A percentile compares a stretch with the other conserved stretches of the same genome.
Evolutionary conservation across 2,797 vertebrate species (phyloP).

Genomic region (Neomorphus geoffroyi): DNA sequence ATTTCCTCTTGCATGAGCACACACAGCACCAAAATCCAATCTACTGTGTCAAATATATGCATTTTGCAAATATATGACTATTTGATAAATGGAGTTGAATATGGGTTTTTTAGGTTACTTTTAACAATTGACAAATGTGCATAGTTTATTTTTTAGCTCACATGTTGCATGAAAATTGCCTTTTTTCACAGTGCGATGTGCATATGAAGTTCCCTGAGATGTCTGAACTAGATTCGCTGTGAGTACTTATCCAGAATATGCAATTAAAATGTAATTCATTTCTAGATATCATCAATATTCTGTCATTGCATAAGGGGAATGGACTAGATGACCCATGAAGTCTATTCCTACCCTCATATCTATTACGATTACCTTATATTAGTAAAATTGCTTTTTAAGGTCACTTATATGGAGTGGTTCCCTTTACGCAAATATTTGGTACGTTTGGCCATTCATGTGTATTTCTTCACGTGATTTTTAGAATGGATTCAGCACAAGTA

Average conservation of each 20-base stretch:
- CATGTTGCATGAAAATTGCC: background rate
- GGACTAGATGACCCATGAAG: slow-evolving; percentile 56
- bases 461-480: background rate
- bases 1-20: slow-evolving; percentile 26
- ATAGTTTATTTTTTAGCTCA: slow-evolving; percentile 23
- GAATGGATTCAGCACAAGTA: background rate
- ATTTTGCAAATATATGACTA: slow-evolving; percentile 53
- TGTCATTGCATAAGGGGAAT: slow-evolving; percentile 47
- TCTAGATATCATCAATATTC: slow-evolving; percentile 39
- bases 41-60: background rate
- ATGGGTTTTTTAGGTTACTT: background rate
- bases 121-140: background rate
- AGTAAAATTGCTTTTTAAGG: slow-evolving; percentile 56
- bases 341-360: slow-evolving; percentile 47
- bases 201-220: background rate
- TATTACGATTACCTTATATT: slow-evolving; percentile 59
- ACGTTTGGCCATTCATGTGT: background rate
- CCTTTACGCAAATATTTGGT: slow-evolving; percentile 26
- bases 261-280: slow-evolving; percentile 26
- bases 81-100: slow-evolving; percentile 26
- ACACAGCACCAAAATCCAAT: background rate
- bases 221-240: background rate
- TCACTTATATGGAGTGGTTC: background rate
- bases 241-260: slow-evolving; percentile 2
- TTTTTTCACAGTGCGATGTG: background rate